Evolutionary conservation across 2,113 vertebrate genomes (phyloP).

Genomic region (Toxotes jaculatrix): DNA sequence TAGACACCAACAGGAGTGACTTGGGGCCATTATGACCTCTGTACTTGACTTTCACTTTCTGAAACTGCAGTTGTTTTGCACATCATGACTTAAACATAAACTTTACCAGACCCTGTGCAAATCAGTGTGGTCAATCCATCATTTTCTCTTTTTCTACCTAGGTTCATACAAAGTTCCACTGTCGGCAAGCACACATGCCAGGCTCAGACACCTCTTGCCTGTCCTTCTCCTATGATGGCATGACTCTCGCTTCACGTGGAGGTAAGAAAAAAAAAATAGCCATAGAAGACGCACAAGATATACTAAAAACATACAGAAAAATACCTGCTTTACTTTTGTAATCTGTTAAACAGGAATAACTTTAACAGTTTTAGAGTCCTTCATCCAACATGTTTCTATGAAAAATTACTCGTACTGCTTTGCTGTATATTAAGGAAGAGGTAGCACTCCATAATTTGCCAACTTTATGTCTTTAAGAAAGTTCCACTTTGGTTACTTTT

Average conservation of each 20-base stretch:
- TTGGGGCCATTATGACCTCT: slow-evolving; percentile 9
- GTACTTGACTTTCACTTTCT: slow-evolving; percentile 10
- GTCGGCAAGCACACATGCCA: slow-evolving; percentile 91
- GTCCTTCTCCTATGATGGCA: slow-evolving; percentile 93
- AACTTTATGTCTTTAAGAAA: not conserved
- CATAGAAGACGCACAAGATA: no score
- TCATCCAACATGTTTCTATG: slow-evolving; percentile 21
- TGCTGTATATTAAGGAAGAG: slow-evolving; percentile 11
- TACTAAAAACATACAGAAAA: no score
- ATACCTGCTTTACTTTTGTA: no score
- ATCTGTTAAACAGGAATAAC: slow-evolving; percentile 38
- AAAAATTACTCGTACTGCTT: slow-evolving; percentile 19
- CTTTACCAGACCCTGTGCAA: not conserved
- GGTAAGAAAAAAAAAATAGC: slow-evolving; percentile 79
- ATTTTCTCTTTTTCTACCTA: slow-evolving; percentile 56
- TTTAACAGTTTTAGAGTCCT: slow-evolving; percentile 16
- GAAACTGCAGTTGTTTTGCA: not conserved
- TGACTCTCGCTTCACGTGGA: slow-evolving; percentile 92
- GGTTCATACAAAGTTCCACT: slow-evolving; percentile 98
- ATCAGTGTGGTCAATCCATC: not conserved
- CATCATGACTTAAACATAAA: slow-evolving; percentile 5
- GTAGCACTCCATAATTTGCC: no score
- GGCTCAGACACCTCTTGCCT: slow-evolving; percentile 93
- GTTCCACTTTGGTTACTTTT: not conserved
- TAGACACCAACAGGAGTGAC: slow-evolving; percentile 3